A percentile compares a stretch with the other conserved stretches of the same genome.
Conservation (phyloP, 2,888 invertebrate species). For the Nemotelus nigrinus region DNA sequence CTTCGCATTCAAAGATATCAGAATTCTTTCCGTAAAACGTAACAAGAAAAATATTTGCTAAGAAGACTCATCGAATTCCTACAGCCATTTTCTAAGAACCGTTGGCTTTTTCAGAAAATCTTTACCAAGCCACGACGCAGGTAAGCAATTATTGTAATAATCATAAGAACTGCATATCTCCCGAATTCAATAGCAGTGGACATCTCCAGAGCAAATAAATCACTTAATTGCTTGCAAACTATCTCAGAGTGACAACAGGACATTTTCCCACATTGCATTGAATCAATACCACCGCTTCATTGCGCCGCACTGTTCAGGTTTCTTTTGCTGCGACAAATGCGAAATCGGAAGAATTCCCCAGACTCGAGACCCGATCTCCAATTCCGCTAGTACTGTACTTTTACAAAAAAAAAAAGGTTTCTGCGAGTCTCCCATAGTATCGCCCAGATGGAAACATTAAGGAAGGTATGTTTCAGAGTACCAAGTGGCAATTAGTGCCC, state of each 20-base stretch:
- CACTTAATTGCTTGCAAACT: slow-evolving; percentile 34
- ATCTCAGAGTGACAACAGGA: slow-evolving; percentile 38
- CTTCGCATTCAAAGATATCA: too few species aligned
- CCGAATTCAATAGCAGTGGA: background rate
- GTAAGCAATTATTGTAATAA: background rate
- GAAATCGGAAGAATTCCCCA: slow-evolving; percentile 16
- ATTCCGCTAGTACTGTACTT: background rate
- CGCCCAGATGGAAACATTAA: slow-evolving; percentile 42
- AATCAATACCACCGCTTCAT: slow-evolving; percentile 16
- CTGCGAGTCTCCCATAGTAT: background rate
- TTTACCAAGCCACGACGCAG: too few species aligned
- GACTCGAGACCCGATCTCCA: slow-evolving; percentile 4
- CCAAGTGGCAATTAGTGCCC: slow-evolving; percentile 64
- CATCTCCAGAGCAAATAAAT: slow-evolving; percentile 28
- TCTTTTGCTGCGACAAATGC: slow-evolving; percentile 11
- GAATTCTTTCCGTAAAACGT: too few species aligned
- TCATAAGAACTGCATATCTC: slow-evolving; percentile 10
- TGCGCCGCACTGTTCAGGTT: background rate
- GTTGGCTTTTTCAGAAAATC: too few species aligned
- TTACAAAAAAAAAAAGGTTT: background rate
- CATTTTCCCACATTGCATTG: slow-evolving; percentile 41
- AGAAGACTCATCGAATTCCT: too few species aligned
- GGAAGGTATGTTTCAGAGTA: slow-evolving; percentile 62
- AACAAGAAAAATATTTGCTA: too few species aligned
- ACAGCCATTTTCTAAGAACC: too few species aligned